Conservation (phyloP, 2,888 invertebrate species). For the Deilephila porcellus region DNA sequence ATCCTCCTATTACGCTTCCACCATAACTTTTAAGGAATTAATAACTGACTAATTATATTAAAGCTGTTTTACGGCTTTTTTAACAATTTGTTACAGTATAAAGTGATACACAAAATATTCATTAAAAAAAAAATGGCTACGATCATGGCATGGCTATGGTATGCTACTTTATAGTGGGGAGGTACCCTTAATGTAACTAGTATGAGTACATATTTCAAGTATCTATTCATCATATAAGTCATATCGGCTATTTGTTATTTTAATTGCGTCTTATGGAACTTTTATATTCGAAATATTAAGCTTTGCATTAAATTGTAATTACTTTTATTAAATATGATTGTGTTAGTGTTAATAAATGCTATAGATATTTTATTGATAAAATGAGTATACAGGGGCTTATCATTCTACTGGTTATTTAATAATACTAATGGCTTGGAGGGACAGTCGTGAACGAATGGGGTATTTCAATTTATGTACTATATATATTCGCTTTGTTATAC, state of each 20-base stretch:
- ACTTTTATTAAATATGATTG: background rate
- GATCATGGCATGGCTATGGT: too few relatives aligned
- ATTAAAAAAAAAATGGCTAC: too few relatives aligned
- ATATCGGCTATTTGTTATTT: background rate
- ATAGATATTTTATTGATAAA: background rate
- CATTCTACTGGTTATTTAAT: too few relatives aligned
- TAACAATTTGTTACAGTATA: too few relatives aligned
- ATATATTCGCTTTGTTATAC: too few relatives aligned
- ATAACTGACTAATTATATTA: too few relatives aligned
- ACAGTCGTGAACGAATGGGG: background rate
- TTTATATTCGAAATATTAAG: background rate
- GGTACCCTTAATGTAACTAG: background rate
- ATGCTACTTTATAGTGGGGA: too few relatives aligned
- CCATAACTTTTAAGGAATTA: too few relatives aligned
- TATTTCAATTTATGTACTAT: background rate
- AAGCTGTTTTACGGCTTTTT: too few relatives aligned
- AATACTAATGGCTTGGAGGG: background rate
- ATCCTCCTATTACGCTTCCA: too few relatives aligned
- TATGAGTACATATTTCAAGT: background rate
- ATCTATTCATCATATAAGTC: background rate
- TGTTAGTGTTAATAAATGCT: too few relatives aligned
- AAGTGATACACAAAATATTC: too few relatives aligned
- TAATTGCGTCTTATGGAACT: background rate
- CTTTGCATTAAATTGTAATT: background rate
- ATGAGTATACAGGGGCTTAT: background rate